phyloP scores from a whole-genome alignment of 2,888 invertebrate species.

The Eretmocerus hayati region DNA sequence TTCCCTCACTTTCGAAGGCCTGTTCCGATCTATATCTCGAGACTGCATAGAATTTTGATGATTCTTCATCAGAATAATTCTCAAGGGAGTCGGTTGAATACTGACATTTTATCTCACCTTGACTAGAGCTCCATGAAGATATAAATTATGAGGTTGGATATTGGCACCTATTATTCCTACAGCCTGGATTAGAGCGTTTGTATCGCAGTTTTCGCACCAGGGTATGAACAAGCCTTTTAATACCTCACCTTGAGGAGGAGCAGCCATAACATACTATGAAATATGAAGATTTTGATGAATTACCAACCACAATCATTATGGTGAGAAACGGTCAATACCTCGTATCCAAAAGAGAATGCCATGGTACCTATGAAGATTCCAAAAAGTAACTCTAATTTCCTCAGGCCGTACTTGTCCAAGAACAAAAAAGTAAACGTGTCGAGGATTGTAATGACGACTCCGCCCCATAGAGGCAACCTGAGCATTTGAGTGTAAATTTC shows the following conservation, averaged over 20 bases:
- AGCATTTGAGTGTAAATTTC: background rate
- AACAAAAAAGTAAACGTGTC: conserved; percentile 86
- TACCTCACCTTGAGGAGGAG: conserved; percentile 63
- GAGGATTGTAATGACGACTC: conserved; percentile 76
- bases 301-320: background rate
- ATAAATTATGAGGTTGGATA: conserved; percentile 89
- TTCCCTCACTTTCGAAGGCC: conserved; percentile 64
- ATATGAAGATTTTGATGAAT: background rate
- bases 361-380: conserved; percentile 72
- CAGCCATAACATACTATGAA: conserved; percentile 62
- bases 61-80: background rate
- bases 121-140: conserved; percentile 82
- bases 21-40: conserved; percentile 67
- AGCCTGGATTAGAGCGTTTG: conserved; percentile 62
- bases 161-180: conserved; percentile 80
- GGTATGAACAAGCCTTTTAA: conserved; percentile 73
- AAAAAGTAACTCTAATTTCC: conserved; percentile 81
- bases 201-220: conserved; percentile 67
- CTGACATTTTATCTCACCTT: conserved; percentile 53
- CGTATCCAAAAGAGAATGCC: conserved; percentile 81
- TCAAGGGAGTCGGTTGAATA: background rate
- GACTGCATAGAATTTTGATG: conserved; percentile 50
- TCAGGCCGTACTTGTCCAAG: conserved; percentile 74
- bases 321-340: conserved; percentile 45
- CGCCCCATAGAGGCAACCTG: conserved; percentile 58